phyloP scores from a whole-genome alignment of 2,797 vertebrate species.

The Danio tinwini region DNA sequence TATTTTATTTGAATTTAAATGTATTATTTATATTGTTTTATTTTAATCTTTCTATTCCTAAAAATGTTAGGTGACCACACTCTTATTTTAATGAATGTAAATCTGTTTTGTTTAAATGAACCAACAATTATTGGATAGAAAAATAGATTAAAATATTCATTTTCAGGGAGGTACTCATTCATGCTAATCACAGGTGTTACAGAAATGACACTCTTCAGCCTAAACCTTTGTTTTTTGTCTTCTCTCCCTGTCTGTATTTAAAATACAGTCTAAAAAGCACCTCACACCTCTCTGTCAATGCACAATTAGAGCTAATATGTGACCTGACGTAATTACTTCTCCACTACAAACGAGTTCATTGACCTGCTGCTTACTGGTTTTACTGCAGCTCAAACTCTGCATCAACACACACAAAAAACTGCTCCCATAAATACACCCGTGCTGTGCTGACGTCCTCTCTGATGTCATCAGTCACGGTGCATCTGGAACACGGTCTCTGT shows the following conservation, averaged over 20 bases:
- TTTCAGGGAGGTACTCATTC: too few species aligned
- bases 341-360: slow-evolving; percentile 27
- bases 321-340: slow-evolving; percentile 30
- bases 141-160: too few species aligned
- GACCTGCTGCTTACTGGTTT: not conserved
- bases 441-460: slow-evolving; percentile 30
- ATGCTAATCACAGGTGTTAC: not conserved
- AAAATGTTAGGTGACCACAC: too few species aligned
- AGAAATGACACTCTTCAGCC: not conserved
- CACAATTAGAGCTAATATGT: slow-evolving; percentile 41
- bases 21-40: too few species aligned
- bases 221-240: not conserved
- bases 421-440: slow-evolving; percentile 23
- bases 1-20: too few species aligned
- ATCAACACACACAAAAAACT: slow-evolving; percentile 16
- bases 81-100: too few species aligned
- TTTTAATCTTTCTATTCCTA: too few species aligned
- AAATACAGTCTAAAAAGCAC: slow-evolving; percentile 43
- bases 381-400: slow-evolving; percentile 5
- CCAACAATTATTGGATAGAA: too few species aligned
- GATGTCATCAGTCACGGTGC: slow-evolving; percentile 45
- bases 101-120: too few species aligned
- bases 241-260: slow-evolving; percentile 12
- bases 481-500: slow-evolving; percentile 16
- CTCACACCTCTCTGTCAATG: slow-evolving; percentile 39